Percentiles rank a stretch among this genome's conserved stretches.
Evolutionary conservation across 2,113 vertebrate species (phyloP).

Genomic region (Anolis sagrei): DNA sequence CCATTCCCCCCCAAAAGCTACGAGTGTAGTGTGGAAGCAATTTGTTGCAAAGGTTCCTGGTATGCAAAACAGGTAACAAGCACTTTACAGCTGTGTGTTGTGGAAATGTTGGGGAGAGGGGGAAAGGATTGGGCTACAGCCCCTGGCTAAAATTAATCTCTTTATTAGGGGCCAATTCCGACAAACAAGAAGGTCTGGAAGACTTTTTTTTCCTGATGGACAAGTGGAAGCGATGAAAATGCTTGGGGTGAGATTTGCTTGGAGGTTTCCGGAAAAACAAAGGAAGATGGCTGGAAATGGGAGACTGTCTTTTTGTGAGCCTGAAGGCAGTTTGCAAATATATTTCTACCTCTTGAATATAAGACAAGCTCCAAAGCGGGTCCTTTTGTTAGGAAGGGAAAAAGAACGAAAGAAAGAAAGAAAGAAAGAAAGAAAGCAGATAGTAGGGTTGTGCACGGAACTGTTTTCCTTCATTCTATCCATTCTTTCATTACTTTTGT

Average conservation of each 20-base stretch:
- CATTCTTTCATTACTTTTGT: too few relatives aligned
- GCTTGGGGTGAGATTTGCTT: accelerated
- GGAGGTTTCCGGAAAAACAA: neutral
- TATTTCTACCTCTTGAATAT: too few relatives aligned
- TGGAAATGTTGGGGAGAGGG: constrained; percentile 23
- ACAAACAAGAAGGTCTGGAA: neutral
- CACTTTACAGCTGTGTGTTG: neutral
- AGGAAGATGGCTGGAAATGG: too few relatives aligned
- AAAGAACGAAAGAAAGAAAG: too few relatives aligned
- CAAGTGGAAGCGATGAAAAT: neutral
- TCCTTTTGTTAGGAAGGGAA: too few relatives aligned
- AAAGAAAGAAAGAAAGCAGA: too few relatives aligned
- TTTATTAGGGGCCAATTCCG: accelerated
- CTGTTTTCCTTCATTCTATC: too few relatives aligned
- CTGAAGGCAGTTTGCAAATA: neutral
- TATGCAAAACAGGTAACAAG: constrained; percentile 58
- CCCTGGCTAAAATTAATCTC: constrained; percentile 18
- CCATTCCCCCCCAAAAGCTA: neutral
- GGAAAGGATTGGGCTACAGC: neutral
- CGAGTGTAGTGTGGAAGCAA: constrained; percentile 72
- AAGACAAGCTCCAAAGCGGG: too few relatives aligned
- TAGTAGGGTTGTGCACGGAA: too few relatives aligned
- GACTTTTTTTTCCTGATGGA: neutral
- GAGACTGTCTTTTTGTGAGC: neutral
- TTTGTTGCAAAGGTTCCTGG: constrained; percentile 70